Conservation (phyloP, 35 echinoderm and acorn worm genomes). For the Stichopus chloronotus region DNA sequence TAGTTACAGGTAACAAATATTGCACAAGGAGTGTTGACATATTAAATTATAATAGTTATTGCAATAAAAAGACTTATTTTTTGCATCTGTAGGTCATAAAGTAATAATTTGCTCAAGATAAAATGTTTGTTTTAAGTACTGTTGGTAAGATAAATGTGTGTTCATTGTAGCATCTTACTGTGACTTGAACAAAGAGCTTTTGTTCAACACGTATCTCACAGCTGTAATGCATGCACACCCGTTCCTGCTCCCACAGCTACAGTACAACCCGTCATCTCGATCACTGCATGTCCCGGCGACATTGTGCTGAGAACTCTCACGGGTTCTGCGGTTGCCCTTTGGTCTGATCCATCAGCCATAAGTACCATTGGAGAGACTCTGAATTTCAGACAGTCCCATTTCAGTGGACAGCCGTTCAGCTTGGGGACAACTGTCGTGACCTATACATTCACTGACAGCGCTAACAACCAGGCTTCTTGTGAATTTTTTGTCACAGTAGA, state of each 20-base stretch:
- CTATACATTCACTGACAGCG: conserved; percentile 10
- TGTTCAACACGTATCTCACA: no score
- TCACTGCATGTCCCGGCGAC: neutral
- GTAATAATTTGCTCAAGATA: no score
- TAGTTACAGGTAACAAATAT: no score
- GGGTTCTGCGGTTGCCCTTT: neutral
- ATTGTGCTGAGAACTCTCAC: neutral
- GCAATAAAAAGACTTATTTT: no score
- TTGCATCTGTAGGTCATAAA: no score
- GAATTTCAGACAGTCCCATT: conserved; percentile 13
- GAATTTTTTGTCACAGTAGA: conserved; percentile 29
- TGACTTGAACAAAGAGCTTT: no score
- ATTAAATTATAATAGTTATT: no score
- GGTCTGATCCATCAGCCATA: neutral
- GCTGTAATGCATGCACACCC: no score
- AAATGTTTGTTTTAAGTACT: no score
- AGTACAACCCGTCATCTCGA: neutral
- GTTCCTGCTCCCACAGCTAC: neutral
- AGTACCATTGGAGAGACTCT: neutral
- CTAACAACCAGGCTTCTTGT: conserved; percentile 42
- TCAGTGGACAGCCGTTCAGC: neutral
- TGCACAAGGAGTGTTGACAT: no score
- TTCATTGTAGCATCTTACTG: no score
- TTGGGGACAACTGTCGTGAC: conserved; percentile 40
- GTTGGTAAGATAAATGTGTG: no score